Percentiles rank a stretch among this genome's conserved stretches.
phyloP scores from a whole-genome alignment of 2,797 vertebrate genomes.

The Mareca penelope region DNA sequence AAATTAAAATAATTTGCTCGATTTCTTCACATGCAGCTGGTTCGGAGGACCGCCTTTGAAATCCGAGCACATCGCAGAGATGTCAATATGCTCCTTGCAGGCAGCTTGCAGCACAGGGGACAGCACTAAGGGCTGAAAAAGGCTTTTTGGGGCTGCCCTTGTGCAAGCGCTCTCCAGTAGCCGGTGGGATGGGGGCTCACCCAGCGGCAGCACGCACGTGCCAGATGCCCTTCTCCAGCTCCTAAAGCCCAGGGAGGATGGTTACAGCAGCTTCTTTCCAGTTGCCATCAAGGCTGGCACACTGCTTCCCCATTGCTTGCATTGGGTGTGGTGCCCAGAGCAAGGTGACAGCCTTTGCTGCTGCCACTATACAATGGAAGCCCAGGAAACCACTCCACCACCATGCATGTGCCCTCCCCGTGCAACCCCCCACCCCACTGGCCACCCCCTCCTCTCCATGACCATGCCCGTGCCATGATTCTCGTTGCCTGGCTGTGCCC shows the following conservation, averaged over 20 bases:
- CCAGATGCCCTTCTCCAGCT: not conserved
- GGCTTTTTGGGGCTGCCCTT: not conserved
- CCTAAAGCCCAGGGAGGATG: not conserved
- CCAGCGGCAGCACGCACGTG: not conserved
- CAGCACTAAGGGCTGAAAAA: slow-evolving; percentile 79
- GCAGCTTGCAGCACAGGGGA: slow-evolving; percentile 68
- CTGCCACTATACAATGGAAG: not conserved
- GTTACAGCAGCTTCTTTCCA: not conserved
- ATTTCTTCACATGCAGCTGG: slow-evolving; percentile 84
- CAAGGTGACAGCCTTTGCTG: not conserved
- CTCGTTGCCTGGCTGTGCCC: not conserved
- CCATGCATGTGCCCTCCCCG: too few relatives aligned
- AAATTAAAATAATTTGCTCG: slow-evolving; percentile 36
- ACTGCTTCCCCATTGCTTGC: fast-evolving
- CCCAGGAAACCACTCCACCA: not conserved
- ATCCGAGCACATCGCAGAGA: slow-evolving; percentile 78
- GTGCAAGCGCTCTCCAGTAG: slow-evolving; percentile 35
- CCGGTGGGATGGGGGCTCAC: not conserved
- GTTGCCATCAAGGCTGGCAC: fast-evolving
- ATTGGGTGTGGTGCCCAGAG: not conserved
- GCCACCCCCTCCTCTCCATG: not conserved
- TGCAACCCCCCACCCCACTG: not conserved
- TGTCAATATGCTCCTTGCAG: slow-evolving; percentile 78
- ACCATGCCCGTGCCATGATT: too few relatives aligned
- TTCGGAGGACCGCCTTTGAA: slow-evolving; percentile 86